A percentile compares a stretch with the other conserved stretches of the same genome.
Conservation (phyloP, 2,113 vertebrate species). For the Lanius ludovicianus region DNA sequence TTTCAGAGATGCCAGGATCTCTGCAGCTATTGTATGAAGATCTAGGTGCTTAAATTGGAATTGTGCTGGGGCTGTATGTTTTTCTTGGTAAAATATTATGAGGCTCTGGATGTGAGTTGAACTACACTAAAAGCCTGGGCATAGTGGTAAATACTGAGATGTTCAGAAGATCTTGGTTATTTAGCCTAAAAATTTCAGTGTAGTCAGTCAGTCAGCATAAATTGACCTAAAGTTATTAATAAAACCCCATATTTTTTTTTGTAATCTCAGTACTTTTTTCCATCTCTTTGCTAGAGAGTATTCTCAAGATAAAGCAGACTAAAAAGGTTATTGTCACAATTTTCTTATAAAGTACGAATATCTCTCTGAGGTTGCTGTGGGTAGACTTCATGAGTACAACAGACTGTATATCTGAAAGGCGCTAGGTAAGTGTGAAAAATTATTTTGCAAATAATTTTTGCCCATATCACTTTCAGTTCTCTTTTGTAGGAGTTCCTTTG, state of each 20-base stretch:
- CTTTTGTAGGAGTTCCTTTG: neutral
- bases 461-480: neutral
- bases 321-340: neutral
- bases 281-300: neutral
- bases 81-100: neutral
- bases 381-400: neutral
- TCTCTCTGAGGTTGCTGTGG: neutral
- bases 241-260: neutral
- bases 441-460: neutral
- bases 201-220: neutral
- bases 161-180: neutral
- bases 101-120: neutral
- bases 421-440: neutral
- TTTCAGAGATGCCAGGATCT: neutral
- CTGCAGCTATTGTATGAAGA: neutral
- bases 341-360: neutral
- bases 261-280: neutral
- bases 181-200: neutral
- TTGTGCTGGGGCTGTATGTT: neutral
- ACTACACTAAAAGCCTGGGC: neutral
- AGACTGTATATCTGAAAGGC: neutral
- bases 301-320: neutral
- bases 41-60: neutral
- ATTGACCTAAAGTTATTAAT: neutral
- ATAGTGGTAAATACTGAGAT: neutral